A percentile compares a stretch with the other conserved stretches of the same genome.
Evolutionary conservation across 2,113 vertebrate genomes (phyloP).

Genomic region (Polypterus senegalus): DNA sequence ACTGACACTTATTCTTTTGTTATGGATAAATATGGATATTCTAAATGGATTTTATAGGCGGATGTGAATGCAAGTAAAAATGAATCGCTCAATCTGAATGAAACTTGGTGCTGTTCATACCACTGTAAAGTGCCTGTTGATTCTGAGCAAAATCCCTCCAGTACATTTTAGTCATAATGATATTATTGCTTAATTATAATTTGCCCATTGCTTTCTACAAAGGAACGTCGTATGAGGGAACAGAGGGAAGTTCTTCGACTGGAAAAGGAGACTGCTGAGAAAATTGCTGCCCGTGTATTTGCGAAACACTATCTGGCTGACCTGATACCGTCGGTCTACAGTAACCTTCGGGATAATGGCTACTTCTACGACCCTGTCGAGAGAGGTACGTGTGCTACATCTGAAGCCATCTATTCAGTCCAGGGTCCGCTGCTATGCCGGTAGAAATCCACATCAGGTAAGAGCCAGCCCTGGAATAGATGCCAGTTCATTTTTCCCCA

Average conservation of each 20-base stretch:
- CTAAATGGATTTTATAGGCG: too few species aligned
- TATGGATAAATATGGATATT: too few species aligned
- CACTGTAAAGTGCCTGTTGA: not conserved
- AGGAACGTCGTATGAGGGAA: conserved; percentile 65
- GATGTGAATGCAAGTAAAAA: too few species aligned
- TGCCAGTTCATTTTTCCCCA: too few species aligned
- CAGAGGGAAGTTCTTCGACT: conserved; percentile 51
- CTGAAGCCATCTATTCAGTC: too few species aligned
- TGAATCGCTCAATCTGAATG: too few species aligned
- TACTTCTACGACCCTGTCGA: conserved; percentile 79
- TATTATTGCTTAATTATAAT: too few species aligned
- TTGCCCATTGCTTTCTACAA: not conserved
- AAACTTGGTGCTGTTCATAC: too few species aligned
- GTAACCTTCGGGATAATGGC: conserved; percentile 58
- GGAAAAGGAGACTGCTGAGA: conserved; percentile 61
- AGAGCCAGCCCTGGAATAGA: too few species aligned
- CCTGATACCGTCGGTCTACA: conserved; percentile 67
- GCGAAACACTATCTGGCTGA: conserved; percentile 66
- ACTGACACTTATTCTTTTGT: too few species aligned
- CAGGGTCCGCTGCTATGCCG: too few species aligned
- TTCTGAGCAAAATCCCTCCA: not conserved
- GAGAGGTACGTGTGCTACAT: conserved; percentile 50
- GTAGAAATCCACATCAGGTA: too few species aligned
- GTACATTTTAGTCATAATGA: not conserved
- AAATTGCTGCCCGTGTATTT: conserved; percentile 67